A percentile compares a stretch with the other conserved stretches of the same genome.
Conservation (phyloP, 2,888 invertebrate genomes). For the Sclerodermus sp. region DNA sequence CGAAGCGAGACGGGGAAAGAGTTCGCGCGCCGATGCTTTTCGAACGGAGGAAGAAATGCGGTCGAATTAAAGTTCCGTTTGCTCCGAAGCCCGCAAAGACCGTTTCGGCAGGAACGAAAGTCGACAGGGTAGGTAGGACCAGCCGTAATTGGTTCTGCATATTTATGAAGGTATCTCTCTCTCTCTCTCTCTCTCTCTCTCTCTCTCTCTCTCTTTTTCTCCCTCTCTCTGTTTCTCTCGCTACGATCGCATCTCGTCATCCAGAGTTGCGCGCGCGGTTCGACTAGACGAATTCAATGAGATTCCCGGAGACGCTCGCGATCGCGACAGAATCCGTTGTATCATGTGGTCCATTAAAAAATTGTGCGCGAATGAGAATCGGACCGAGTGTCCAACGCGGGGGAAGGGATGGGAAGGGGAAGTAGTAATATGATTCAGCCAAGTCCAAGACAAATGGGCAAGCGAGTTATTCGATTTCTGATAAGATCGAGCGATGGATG, state of each 20-base stretch:
- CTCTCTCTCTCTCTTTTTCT: too few relatives aligned
- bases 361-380: too few relatives aligned
- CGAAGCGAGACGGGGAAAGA: too few relatives aligned
- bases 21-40: conserved; percentile 35
- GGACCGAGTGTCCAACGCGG: neutral
- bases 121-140: conserved; percentile 18
- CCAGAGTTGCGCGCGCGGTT: too few relatives aligned
- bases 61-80: conserved; percentile 39
- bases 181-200: conserved; percentile 30
- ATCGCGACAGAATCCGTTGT: too few relatives aligned
- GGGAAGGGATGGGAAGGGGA: neutral
- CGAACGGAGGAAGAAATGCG: conserved; percentile 35
- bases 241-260: too few relatives aligned
- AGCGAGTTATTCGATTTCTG: neutral
- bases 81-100: conserved; percentile 8
- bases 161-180: conserved; percentile 47
- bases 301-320: too few relatives aligned
- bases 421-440: neutral
- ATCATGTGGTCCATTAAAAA: too few relatives aligned
- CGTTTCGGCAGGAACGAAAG: neutral
- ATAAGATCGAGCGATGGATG: neutral
- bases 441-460: neutral
- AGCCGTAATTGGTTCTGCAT: conserved; percentile 51
- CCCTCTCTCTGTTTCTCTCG: too few relatives aligned
- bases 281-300: too few relatives aligned